A percentile compares a stretch with the other conserved stretches of the same genome.
Conservation (phyloP, 2,888 invertebrate species). For the Agapostemon virescens region DNA sequence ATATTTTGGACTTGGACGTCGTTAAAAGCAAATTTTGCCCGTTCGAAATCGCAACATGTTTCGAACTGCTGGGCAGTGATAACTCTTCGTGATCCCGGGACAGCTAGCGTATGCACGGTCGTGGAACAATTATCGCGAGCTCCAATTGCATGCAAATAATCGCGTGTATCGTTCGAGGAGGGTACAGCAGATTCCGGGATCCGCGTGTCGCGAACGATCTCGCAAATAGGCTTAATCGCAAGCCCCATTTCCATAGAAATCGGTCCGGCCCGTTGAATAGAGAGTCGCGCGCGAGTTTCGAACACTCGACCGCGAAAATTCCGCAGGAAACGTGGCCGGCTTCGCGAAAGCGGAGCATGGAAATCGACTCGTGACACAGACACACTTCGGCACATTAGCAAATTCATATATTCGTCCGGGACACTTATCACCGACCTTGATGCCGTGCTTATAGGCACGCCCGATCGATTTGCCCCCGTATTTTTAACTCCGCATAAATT, state of each 20-base stretch:
- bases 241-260: constrained; percentile 12
- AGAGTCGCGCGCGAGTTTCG: background rate
- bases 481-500: constrained; percentile 71
- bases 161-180: constrained; percentile 9
- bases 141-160: constrained; percentile 20
- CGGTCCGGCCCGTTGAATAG: constrained; percentile 15
- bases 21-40: background rate
- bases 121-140: background rate
- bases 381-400: constrained; percentile 35
- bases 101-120: background rate
- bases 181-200: background rate
- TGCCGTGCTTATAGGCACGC: constrained; percentile 32
- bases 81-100: background rate
- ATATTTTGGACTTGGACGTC: background rate
- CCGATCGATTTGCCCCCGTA: constrained; percentile 65
- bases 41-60: background rate
- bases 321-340: background rate
- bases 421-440: constrained; percentile 60
- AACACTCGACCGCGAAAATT: background rate
- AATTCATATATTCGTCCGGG: constrained; percentile 51
- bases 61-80: background rate
- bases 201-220: constrained; percentile 21
- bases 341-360: constrained; percentile 28
- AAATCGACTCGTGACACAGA: constrained; percentile 28
- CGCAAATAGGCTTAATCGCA: constrained; percentile 2